Evolutionary conservation across 2,797 vertebrate species (phyloP), one percentile per base, ranked within the genome.

Genomic region (Sciaenops ocellatus): DNA sequence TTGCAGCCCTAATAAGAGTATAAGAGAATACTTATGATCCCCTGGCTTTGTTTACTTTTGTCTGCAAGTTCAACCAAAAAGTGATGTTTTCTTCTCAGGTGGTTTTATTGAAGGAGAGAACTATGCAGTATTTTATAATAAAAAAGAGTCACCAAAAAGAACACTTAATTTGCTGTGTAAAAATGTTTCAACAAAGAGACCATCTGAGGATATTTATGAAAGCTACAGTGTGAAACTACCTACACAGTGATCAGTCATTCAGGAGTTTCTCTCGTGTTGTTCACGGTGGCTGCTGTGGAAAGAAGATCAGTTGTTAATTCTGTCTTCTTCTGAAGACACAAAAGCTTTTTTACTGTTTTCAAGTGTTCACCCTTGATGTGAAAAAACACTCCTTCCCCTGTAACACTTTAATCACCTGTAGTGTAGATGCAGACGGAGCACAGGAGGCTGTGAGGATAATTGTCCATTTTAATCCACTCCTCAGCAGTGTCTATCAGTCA

Each of bases 381-480:
- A 20, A 51, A 34, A 50, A 67, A 1, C 22, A 13, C 2, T 22
- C 28, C 38, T 42, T 34, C 4, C 42, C 63, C 56, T 11, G 0
- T 66, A 50, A 83, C 4, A 24, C 67, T 79, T 69, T 79, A 79
- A 73, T 83, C 69, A 65, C 67, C 67, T 69, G 60, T 17, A 50
- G 48, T 26, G 48, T 6, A 18, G 67, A 60, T 38, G 26, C 50
- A 50, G 73, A 42, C 26, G 1, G 18, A 59, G 18, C 16, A 56
- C 66, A 54, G 76, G 12, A 69, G 60, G 65, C 55, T 34, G 65
- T 48, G 61, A 71, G 63, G 55, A 67, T 66, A 67, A 79, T 69
- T 64, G 76, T 75, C 73, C 60, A 17, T 78, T 82, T 84, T 79
- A 86, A 88, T 92, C 87, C 74, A 62, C 59, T 81, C 73, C 60